These are phyloP conservation scores for Procapra przewalskii DNA, from an alignment of 2,113 vertebrate species.

Conservation along the genomic window DNA sequence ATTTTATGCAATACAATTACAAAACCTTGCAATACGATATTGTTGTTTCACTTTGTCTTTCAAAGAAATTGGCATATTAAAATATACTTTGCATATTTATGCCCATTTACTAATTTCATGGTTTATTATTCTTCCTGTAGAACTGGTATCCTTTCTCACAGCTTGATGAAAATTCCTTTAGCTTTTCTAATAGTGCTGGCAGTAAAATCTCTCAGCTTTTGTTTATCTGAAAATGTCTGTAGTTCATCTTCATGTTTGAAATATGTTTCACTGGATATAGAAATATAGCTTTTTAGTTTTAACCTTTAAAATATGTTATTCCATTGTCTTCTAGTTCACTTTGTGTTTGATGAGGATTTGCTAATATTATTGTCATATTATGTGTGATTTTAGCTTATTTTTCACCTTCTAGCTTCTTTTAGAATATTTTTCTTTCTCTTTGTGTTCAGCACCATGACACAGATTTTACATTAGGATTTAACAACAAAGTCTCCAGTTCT, in stretches of 20 bases:
- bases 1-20: not conserved
- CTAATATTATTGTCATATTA: not conserved
- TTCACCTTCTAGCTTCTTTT: not conserved
- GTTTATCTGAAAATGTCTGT: not conserved
- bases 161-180: not conserved
- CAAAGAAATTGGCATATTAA: not conserved
- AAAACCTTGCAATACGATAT: not conserved
- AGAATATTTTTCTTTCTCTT: not conserved
- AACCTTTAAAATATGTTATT: not conserved
- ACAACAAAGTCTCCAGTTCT: not conserved
- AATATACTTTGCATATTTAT: not conserved
- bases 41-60: not conserved
- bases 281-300: not conserved
- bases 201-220: not conserved
- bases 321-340: not conserved
- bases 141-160: not conserved
- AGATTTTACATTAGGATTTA: not conserved
- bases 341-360: not conserved
- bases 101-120: not conserved
- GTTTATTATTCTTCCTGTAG: not conserved
- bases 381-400: not conserved
- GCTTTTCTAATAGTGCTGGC: not conserved
- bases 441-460: not conserved
- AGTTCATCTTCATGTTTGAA: conserved; percentile 5
- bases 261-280: not conserved